Base-by-base conservation (phyloP, 2,888 invertebrate genomes). In the Clitarchus hookeri region DNA sequence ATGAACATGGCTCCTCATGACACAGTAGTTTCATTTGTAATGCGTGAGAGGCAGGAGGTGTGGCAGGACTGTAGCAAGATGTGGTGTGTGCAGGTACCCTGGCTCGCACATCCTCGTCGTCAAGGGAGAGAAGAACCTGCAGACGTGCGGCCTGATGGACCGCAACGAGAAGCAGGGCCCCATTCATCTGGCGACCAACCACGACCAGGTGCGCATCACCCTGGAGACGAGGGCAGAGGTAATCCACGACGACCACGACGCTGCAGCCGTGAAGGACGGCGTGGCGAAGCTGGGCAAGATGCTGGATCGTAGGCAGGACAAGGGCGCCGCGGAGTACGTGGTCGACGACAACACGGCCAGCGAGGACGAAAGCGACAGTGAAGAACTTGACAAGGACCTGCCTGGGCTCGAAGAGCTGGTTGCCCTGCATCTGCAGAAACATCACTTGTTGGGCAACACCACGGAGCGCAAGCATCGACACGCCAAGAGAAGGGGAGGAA, bases 41-140 rank as follows among this genome's bases (percentile, higher is more conserved):
- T 53, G 53, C 6, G 53, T 53, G 53, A 4, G 53, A 53, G n/a
- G 8, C 65, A 54, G 12, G 79, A 53, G 23, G 25, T 77, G 12
- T 53, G 53, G 4, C 13, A 53, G 53, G 53, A 53, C 53, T 84
- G 36, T 36, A 36, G 36, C 36, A 36, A 36, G 36, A 36, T 84
- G 85, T 53, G 80, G 84, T 86, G 84, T 84, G 82, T 83, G 48
- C 86, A 91, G 91, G 87, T 91, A 89, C 90, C 94, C 95, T 89
- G 97, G 97, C 25, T 95, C 97, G 0, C 94, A 96, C 87, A 95
- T 97, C 89, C 92, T 97, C 89, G 96, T 97, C 2, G 96, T 97
- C 0, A 95, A 96, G 91, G 97, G 96, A 13, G 96, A 96, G 84
- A 94, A 94, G 89, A 95, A 95, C 90, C 91, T 97, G 83, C 93